A percentile compares a stretch with the other conserved stretches of the same genome.
phyloP scores from a whole-genome alignment of 37 sponge, comb jelly and placozoan genomes.

The Chondrilla cf. caribensis region DNA sequence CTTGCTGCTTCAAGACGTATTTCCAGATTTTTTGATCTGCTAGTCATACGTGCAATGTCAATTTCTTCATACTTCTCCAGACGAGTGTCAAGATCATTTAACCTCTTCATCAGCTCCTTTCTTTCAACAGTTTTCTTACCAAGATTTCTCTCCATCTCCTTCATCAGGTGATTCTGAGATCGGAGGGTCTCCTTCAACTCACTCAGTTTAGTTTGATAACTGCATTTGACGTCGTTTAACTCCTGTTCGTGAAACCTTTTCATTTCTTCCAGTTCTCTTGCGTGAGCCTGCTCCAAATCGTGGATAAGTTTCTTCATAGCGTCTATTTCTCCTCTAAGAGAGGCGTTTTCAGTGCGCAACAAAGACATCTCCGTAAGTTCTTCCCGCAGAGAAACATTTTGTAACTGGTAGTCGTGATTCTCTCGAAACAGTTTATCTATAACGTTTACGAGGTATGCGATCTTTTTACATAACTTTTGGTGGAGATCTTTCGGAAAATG shows the following conservation, averaged over 20 bases:
- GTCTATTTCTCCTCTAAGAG: neutral
- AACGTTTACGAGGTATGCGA: slow-evolving; percentile 23
- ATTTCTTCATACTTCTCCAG: no score
- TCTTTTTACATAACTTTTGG: slow-evolving; percentile 24
- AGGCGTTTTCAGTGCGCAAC: neutral
- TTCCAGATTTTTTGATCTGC: no score
- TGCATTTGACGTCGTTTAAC: neutral
- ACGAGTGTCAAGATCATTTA: no score
- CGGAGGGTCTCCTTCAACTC: neutral
- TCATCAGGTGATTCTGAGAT: neutral
- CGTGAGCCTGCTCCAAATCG: neutral
- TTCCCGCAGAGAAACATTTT: neutral
- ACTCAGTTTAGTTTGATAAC: neutral
- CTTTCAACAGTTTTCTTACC: neutral
- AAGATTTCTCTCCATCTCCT: neutral
- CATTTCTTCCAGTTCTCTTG: neutral
- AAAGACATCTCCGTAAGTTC: neutral
- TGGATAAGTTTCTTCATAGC: neutral
- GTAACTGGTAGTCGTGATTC: neutral
- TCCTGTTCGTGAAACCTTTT: neutral
- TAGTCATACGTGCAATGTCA: no score
- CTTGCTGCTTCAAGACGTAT: no score
- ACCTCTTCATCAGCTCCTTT: no score
- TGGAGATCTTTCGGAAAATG: neutral
- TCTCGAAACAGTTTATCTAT: slow-evolving; percentile 21